Evolutionary conservation across 2,888 invertebrate species (phyloP).

Genomic region (Spicauda simplicius): DNA sequence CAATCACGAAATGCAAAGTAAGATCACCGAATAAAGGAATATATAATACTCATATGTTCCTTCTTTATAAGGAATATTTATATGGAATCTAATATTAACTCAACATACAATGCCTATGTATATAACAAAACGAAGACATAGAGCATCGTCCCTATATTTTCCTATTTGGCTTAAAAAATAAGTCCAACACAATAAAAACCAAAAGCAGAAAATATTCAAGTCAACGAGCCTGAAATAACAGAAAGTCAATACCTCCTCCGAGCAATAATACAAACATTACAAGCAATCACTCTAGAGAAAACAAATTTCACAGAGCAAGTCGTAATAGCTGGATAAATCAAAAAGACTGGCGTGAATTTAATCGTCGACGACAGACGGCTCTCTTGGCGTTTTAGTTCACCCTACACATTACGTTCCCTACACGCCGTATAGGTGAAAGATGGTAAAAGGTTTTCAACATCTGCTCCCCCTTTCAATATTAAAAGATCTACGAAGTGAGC

Average conservation of each 20-base stretch:
- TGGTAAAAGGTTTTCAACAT: conserved; percentile 72
- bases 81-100: too few relatives aligned
- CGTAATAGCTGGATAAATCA: conserved; percentile 35
- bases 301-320: conserved; percentile 21
- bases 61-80: too few relatives aligned
- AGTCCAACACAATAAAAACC: too few relatives aligned
- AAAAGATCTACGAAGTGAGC: conserved; percentile 62
- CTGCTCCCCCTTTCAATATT: conserved; percentile 74
- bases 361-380: conserved; percentile 32
- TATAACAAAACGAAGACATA: not conserved
- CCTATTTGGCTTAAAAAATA: too few relatives aligned
- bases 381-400: conserved; percentile 48
- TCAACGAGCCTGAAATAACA: not conserved
- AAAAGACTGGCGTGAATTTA: conserved; percentile 33
- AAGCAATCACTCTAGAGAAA: conserved; percentile 18
- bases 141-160: not conserved
- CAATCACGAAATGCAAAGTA: not conserved
- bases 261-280: conserved; percentile 5
- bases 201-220: not conserved
- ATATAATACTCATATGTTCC: too few relatives aligned
- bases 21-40: too few relatives aligned
- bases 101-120: too few relatives aligned
- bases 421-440: conserved; percentile 52
- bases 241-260: conserved; percentile 1
- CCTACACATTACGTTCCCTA: conserved; percentile 38